Conservation (phyloP, 2,797 vertebrate genomes). For the Hirundo rustica region DNA sequence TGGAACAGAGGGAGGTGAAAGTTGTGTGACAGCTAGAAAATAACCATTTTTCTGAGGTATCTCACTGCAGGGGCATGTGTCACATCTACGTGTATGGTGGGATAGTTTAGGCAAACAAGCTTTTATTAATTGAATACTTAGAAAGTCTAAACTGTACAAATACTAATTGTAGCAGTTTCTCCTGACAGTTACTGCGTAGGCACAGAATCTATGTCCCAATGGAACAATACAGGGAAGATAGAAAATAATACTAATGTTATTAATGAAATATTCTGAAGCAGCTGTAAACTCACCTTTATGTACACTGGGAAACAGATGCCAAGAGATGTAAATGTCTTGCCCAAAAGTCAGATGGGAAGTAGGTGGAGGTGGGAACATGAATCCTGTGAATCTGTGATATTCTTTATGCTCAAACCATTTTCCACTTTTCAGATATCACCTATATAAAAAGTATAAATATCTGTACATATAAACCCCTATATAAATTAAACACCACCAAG, state of each 20-base stretch:
- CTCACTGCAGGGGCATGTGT: neutral
- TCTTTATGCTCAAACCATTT: neutral
- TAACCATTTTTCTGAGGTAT: neutral
- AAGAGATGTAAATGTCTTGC: neutral
- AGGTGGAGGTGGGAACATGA: neutral
- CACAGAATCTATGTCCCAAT: neutral
- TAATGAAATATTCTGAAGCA: neutral
- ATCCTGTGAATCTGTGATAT: neutral
- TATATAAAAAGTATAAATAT: neutral
- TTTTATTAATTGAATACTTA: neutral
- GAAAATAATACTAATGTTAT: neutral
- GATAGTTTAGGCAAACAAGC: neutral
- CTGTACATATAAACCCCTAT: neutral
- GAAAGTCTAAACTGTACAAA: neutral
- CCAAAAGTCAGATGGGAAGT: neutral
- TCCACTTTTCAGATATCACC: neutral
- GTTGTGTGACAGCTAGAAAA: neutral
- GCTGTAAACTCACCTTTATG: neutral
- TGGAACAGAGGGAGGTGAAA: neutral
- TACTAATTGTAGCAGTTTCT: neutral
- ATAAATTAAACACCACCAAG: neutral
- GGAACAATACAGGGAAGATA: neutral
- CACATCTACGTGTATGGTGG: neutral
- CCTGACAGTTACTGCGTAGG: neutral
- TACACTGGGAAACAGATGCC: neutral